Base-by-base conservation (phyloP, 2,888 invertebrate species). In the Elegia similella region DNA sequence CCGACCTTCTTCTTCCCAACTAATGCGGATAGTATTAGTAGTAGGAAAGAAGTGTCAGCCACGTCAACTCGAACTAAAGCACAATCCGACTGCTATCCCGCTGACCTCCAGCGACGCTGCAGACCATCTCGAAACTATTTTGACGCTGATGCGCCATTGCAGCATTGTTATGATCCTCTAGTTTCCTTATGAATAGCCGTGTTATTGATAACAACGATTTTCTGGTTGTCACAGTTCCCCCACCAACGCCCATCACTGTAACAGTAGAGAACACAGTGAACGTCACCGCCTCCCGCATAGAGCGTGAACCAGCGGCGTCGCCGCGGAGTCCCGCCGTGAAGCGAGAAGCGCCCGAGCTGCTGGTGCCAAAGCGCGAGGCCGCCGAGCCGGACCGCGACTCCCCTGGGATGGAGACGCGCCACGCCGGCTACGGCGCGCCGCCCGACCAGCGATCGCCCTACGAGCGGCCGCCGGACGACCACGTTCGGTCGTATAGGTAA, bases 291-390 rank as follows among this genome's bases (percentile, higher is more conserved):
- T 65, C 73, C 16, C 73, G 76, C 16, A 34, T 50, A 63, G 64
- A 83, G 63, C 76, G 82, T 71, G 76, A 75, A 69, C 72, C 62
- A 48, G 84, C 73, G 72, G 62, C 81, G 38, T 80, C 87, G 80
- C 86, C 85, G 78, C 83, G 75, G 62, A 84, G 82, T 79, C 92
- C 84, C 75, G 80, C 82, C 58, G 89, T 89, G 81, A 90, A 89
- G 74, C 84, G 86, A 68, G 89, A 88, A 78, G 84, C 74, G 77
- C 88, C 78, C 85, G 93, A 80, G 75, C 88, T 95, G 75, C 86
- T 95, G 68, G 93, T 95, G 65, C 95, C 95, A 12, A 95, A 95
- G 90, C 92, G 94, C 34, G 95, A 95, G 85, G 67, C 92, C 91
- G 68, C 86, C 85, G 91, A 90, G 81, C 84, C 88, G 88, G 92